A percentile compares a stretch with the other conserved stretches of the same genome.
phyloP scores from a whole-genome alignment of 2,888 invertebrate genomes.

The Volucella inanis region DNA sequence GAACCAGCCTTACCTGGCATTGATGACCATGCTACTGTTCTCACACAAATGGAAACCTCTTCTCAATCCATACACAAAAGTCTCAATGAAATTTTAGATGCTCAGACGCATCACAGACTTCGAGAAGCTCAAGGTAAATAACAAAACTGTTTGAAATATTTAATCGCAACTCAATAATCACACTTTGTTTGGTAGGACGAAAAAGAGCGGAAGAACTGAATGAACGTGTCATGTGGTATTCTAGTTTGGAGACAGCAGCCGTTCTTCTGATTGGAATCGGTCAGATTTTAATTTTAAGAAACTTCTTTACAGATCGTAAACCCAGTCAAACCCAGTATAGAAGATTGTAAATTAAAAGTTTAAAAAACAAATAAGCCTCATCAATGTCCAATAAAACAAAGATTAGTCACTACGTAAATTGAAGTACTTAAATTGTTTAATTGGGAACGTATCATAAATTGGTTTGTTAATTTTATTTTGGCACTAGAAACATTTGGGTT shows the following conservation, averaged over 20 bases:
- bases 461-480: no score
- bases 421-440: slow-evolving; percentile 31
- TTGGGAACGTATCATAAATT: neutral
- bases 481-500: no score
- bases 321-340: slow-evolving; percentile 83
- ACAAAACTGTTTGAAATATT: neutral
- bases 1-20: slow-evolving; percentile 91
- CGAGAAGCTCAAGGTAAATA: slow-evolving; percentile 91
- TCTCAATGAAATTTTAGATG: slow-evolving; percentile 94
- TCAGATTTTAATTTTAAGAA: slow-evolving; percentile 95
- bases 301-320: slow-evolving; percentile 92
- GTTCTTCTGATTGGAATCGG: slow-evolving; percentile 93
- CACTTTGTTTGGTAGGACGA: slow-evolving; percentile 84
- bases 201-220: slow-evolving; percentile 98
- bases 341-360: slow-evolving; percentile 77
- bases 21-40: slow-evolving; percentile 94
- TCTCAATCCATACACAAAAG: slow-evolving; percentile 95
- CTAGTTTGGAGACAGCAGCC: slow-evolving; percentile 92
- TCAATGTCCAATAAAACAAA: slow-evolving; percentile 65
- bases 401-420: slow-evolving; percentile 65
- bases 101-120: slow-evolving; percentile 98
- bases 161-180: neutral
- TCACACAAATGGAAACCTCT: slow-evolving; percentile 97
- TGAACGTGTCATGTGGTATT: slow-evolving; percentile 97
- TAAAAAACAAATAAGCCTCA: slow-evolving; percentile 52